phyloP scores from a whole-genome alignment of 2,888 invertebrate species.

The Drosophila atripex region DNA sequence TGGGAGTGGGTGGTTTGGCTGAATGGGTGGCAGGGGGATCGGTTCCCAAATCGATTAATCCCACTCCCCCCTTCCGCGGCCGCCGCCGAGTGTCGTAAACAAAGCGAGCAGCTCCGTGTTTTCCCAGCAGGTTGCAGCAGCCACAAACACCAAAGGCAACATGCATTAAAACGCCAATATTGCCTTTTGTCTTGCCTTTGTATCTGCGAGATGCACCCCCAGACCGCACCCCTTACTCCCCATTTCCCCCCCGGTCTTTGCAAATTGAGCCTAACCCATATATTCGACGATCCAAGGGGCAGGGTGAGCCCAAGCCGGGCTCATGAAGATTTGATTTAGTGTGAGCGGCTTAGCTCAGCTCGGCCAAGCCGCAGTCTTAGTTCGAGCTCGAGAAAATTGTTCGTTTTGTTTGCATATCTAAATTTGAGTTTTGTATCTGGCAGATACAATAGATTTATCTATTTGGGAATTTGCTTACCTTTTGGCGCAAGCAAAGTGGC shows the following conservation, averaged over 20 bases:
- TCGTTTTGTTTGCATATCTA: slow-evolving; percentile 67
- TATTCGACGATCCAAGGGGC: slow-evolving; percentile 77
- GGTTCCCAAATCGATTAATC: slow-evolving; percentile 65
- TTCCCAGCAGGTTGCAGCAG: slow-evolving; percentile 76
- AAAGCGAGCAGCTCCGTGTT: slow-evolving; percentile 63
- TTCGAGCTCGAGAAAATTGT: too few relatives aligned
- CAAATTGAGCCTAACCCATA: slow-evolving; percentile 81
- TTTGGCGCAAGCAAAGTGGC: slow-evolving; percentile 16
- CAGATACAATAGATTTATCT: slow-evolving; percentile 51
- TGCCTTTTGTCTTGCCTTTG: slow-evolving; percentile 57
- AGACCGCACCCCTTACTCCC: slow-evolving; percentile 7
- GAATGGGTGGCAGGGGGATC: slow-evolving; percentile 5
- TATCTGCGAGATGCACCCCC: slow-evolving; percentile 59
- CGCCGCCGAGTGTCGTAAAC: slow-evolving; percentile 46
- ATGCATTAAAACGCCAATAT: slow-evolving; percentile 62
- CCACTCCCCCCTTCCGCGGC: slow-evolving; percentile 12
- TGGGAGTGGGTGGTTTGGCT: not conserved
- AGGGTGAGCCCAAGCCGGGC: slow-evolving; percentile 51
- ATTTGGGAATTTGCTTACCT: slow-evolving; percentile 45
- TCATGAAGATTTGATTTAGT: slow-evolving; percentile 81
- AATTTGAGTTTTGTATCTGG: slow-evolving; percentile 61
- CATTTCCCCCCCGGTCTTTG: slow-evolving; percentile 22
- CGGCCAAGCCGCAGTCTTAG: slow-evolving; percentile 21
- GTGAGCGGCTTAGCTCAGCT: slow-evolving; percentile 40
- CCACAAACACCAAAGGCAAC: slow-evolving; percentile 68